Base-by-base conservation (phyloP, 2,797 vertebrate species). In the Rhabdophis nuchalis region DNA sequence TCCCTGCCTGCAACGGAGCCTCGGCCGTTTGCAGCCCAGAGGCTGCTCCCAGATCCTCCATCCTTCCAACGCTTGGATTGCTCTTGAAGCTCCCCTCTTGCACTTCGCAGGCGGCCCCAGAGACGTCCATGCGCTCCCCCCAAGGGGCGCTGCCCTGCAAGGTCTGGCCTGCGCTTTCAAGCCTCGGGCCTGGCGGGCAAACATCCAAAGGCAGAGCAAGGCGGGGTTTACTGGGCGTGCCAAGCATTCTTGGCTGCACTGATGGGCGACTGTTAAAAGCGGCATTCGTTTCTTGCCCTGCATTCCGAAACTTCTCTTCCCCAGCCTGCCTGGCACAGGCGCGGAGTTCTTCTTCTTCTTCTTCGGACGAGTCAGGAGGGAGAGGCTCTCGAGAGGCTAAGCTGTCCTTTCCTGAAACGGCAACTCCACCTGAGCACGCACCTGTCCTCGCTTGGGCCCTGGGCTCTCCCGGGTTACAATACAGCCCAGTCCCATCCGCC, bases 401-500 rank as follows among this genome's bases (percentile, higher is more conserved):
- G 0, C 1, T 91, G 95, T 68, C 95, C 92, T 91, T 93, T 96
- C 96, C 94, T 95, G 96, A 95, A 96, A 96, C 72, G 36, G 93
- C 94, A 95, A 56, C 95, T 96, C 89, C 0, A 0, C 94, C 94
- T 96, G 95, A 82, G 88, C 91, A 92, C 94, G 96, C 95, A 97
- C 68, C 91, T 94, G 93, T 91, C 95, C 95, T 95, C 95, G 94
- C 93, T 95, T 58, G 89, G 94, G 95, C 92, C 90, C 90, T 96
- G 92, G 90, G 92, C 91, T 85, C 92, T 93, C 93, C 96, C 95
- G 95, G 93, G 95, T 94, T 96, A 96, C 93, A 93, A 92, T 96
- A 94, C 58, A 53, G 94, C 92, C 96, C 92, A 96, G 95, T 95
- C 92, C 94, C 95, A 95, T 56, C 96, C 95, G 95, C 96, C 94